Percentiles rank a stretch among this genome's conserved stretches.
These are phyloP conservation scores for Piprites chloris DNA, from an alignment of 2,113 vertebrate genomes.

Conservation along the genomic window DNA sequence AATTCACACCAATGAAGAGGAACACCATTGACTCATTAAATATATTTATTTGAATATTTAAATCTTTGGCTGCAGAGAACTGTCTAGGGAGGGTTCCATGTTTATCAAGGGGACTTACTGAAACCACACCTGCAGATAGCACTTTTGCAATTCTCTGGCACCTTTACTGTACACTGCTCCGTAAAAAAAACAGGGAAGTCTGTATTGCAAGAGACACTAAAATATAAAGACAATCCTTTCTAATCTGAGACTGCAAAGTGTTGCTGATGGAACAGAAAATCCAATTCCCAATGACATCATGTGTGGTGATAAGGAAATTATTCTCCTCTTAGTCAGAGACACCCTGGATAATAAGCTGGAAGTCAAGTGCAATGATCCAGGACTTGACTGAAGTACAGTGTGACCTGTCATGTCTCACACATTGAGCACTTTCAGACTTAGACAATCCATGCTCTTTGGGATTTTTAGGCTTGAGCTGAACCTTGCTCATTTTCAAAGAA, in stretches of 20 bases:
- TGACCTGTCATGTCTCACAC: background rate
- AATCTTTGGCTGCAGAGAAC: background rate
- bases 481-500: background rate
- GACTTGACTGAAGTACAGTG: background rate
- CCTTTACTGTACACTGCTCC: background rate
- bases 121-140: background rate
- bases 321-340: background rate
- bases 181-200: background rate
- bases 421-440: background rate
- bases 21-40: background rate
- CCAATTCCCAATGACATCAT: background rate
- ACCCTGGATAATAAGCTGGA: background rate
- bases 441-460: background rate
- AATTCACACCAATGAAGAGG: constrained; percentile 21
- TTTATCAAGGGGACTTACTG: constrained; percentile 4
- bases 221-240: background rate
- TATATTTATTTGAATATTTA: constrained; percentile 34
- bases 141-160: background rate
- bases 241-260: background rate
- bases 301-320: background rate
- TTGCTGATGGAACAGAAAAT: background rate
- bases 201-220: background rate
- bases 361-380: background rate
- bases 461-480: background rate
- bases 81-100: background rate